phyloP scores from a whole-genome alignment of 1,140 invertebrate species.

The Wasmannia auropunctata region DNA sequence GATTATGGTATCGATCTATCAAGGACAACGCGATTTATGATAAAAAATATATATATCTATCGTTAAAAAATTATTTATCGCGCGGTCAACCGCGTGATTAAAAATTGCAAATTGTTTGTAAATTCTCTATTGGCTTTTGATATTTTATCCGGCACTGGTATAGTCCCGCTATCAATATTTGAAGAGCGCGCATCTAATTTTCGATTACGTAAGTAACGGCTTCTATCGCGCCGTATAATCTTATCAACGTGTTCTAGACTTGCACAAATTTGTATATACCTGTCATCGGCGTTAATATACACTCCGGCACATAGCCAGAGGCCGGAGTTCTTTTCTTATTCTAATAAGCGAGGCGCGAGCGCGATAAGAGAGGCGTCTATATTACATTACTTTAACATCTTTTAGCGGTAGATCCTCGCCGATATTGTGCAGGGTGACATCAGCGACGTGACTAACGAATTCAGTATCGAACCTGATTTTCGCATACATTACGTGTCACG shows the following conservation, averaged over 20 bases:
- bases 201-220: constrained; percentile 3
- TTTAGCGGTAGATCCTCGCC: constrained; percentile 1
- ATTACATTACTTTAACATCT: background rate
- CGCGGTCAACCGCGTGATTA: background rate
- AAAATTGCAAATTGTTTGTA: background rate
- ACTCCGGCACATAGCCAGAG: background rate
- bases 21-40: background rate
- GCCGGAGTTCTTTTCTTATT: constrained; percentile 26
- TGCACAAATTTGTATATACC: constrained; percentile 34
- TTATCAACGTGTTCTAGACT: constrained; percentile 4
- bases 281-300: background rate
- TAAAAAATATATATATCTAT: too few species aligned
- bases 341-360: background rate
- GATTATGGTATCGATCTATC: background rate
- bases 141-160: background rate
- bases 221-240: constrained; percentile 11
- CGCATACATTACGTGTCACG: constrained; percentile 7
- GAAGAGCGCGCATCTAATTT: background rate
- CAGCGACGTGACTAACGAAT: constrained; percentile 23
- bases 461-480: constrained; percentile 29
- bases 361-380: constrained; percentile 31
- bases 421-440: background rate
- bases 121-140: background rate
- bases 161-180: background rate
- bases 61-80: too few species aligned